A percentile compares a stretch with the other conserved stretches of the same genome.
These are phyloP conservation scores for Fringilla coelebs DNA, from an alignment of 2,797 vertebrate genomes.

Conservation along the genomic window DNA sequence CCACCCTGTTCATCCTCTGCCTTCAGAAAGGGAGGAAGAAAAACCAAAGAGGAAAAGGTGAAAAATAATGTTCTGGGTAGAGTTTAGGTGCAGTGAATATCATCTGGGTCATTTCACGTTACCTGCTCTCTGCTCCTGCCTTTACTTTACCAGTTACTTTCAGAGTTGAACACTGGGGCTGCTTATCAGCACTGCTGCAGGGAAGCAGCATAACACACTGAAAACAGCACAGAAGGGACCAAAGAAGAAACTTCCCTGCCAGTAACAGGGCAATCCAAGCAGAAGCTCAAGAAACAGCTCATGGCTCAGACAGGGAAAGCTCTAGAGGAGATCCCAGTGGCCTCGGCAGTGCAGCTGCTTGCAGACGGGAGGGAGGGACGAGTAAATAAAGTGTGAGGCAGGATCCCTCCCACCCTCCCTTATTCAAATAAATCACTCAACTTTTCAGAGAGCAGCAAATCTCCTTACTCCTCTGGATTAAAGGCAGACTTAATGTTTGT, in stretches of 20 bases:
- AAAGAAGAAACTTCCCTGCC: neutral
- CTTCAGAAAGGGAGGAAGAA: neutral
- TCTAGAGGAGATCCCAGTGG: neutral
- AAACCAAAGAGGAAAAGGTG: neutral
- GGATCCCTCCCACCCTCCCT: neutral
- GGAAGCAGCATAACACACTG: neutral
- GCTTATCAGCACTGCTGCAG: neutral
- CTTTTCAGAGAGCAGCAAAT: slow-evolving; percentile 26
- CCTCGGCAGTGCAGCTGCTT: neutral
- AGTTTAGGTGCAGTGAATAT: neutral
- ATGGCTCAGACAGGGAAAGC: neutral
- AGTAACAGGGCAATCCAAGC: neutral
- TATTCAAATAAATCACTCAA: slow-evolving; percentile 32
- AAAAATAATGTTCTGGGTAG: neutral
- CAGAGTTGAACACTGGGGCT: neutral
- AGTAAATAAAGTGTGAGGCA: neutral
- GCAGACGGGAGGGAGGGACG: rapidly evolving
- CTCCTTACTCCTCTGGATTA: slow-evolving; percentile 7
- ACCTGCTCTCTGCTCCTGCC: neutral
- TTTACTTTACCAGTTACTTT: neutral
- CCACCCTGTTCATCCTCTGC: neutral
- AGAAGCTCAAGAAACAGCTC: neutral
- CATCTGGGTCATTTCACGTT: neutral
- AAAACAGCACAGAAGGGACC: neutral
- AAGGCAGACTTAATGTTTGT: neutral